Percentiles rank a stretch among this genome's conserved stretches.
Evolutionary conservation across 2,888 invertebrate species (phyloP).

Genomic region (Onthophagus sagittarius): DNA sequence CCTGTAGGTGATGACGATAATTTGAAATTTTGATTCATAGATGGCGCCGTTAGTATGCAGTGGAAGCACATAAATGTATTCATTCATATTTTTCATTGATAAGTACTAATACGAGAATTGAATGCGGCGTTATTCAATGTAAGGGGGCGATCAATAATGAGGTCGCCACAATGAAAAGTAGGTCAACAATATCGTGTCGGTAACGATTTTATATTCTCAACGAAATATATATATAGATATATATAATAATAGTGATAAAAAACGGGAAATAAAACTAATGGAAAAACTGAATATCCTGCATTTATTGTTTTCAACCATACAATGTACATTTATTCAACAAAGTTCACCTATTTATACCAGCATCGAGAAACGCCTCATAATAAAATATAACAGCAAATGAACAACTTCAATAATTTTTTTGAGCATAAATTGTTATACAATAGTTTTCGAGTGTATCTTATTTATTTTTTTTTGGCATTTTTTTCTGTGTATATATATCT

Average conservation of each 20-base stretch:
- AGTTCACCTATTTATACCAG: constrained; percentile 44
- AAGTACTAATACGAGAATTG: background rate
- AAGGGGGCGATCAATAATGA: background rate
- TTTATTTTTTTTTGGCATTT: constrained; percentile 14
- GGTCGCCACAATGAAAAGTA: background rate
- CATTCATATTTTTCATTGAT: background rate
- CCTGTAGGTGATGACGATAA: background rate
- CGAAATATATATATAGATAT: too few relatives aligned
- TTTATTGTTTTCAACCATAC: constrained; percentile 45
- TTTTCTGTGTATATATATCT: constrained; percentile 5
- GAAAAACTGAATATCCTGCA: constrained; percentile 43
- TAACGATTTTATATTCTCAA: background rate
- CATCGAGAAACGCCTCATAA: constrained; percentile 37
- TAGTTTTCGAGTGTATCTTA: constrained; percentile 21
- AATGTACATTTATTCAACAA: constrained; percentile 44
- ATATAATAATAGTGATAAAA: too few relatives aligned
- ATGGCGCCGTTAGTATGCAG: background rate
- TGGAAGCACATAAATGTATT: background rate
- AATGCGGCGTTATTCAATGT: background rate
- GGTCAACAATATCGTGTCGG: background rate
- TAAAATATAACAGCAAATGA: constrained; percentile 35
- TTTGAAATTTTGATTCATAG: background rate
- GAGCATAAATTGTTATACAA: constrained; percentile 32
- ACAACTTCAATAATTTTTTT: constrained; percentile 28
- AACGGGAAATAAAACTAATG: background rate